Evolutionary conservation across 1,140 invertebrate species (phyloP).

Genomic region (Dendroctonus ponderosae): DNA sequence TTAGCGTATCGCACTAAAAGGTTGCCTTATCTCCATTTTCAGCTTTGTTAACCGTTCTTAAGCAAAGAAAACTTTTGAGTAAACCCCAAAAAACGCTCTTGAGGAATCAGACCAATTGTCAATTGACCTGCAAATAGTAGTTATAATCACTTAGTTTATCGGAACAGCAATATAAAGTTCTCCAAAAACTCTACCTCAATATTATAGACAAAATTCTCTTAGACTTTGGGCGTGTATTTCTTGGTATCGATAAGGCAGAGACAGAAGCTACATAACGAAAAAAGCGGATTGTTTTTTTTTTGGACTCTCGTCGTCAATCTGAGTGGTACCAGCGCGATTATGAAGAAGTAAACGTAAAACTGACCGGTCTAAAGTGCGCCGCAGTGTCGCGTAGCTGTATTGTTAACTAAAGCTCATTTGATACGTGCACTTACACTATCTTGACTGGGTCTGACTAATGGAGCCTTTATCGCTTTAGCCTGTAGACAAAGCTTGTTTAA

Average conservation of each 20-base stretch:
- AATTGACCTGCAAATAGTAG: too few species aligned
- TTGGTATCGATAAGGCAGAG: neutral
- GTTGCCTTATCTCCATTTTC: too few species aligned
- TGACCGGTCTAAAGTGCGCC: constrained; percentile 36
- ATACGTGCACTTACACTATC: constrained; percentile 49
- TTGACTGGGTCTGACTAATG: constrained; percentile 46
- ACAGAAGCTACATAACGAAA: constrained; percentile 8
- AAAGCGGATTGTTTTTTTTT: constrained; percentile 6
- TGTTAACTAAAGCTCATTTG: constrained; percentile 42
- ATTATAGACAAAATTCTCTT: too few species aligned
- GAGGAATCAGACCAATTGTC: too few species aligned
- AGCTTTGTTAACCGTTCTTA: too few species aligned
- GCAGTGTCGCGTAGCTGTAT: constrained; percentile 42
- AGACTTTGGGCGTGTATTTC: too few species aligned
- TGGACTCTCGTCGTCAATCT: neutral
- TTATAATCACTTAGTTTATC: too few species aligned
- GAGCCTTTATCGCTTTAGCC: constrained; percentile 44
- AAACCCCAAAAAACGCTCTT: too few species aligned
- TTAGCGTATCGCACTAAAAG: too few species aligned
- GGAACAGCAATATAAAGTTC: too few species aligned
- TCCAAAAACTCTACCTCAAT: too few species aligned
- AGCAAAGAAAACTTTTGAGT: too few species aligned
- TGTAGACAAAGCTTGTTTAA: constrained; percentile 34
- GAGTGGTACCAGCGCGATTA: constrained; percentile 36
- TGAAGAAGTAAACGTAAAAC: constrained; percentile 37